Percentiles rank a stretch among this genome's conserved stretches.
Conservation (phyloP, 2,888 invertebrate species). For the Syrphus vitripennis region DNA sequence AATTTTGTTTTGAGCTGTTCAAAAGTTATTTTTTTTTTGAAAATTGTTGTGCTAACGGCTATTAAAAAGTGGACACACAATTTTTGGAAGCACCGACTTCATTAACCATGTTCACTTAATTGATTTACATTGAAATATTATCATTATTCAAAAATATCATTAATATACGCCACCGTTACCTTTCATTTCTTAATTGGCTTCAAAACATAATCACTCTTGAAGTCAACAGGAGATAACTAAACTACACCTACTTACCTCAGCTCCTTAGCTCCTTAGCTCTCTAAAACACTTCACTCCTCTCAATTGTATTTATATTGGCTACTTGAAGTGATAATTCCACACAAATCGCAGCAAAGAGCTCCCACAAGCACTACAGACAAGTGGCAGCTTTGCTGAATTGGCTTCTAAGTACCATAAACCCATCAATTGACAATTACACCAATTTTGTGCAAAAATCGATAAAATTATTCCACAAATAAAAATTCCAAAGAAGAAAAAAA, state of each 20-base stretch:
- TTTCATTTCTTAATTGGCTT: background rate
- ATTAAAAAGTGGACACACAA: no score
- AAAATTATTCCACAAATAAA: conserved; percentile 37
- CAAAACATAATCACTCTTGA: background rate
- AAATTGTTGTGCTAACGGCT: no score
- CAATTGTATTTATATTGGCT: conserved; percentile 58
- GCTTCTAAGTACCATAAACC: conserved; percentile 67
- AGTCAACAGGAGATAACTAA: background rate
- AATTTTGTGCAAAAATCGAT: conserved; percentile 71
- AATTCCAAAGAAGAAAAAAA: no score
- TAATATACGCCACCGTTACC: background rate
- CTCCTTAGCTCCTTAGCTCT: conserved; percentile 38
- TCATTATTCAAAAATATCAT: background rate
- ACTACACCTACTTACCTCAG: conserved; percentile 36
- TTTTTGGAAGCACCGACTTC: no score
- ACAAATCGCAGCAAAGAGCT: conserved; percentile 71
- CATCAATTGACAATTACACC: conserved; percentile 71
- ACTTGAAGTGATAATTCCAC: conserved; percentile 73
- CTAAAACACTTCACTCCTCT: conserved; percentile 62
- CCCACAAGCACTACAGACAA: conserved; percentile 58
- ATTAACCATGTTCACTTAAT: no score
- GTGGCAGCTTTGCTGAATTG: conserved; percentile 67
- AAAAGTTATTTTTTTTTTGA: no score
- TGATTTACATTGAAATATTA: background rate
- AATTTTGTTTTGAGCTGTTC: no score